phyloP scores from a whole-genome alignment of 2,113 vertebrate species.

The Patagioenas fasciata region DNA sequence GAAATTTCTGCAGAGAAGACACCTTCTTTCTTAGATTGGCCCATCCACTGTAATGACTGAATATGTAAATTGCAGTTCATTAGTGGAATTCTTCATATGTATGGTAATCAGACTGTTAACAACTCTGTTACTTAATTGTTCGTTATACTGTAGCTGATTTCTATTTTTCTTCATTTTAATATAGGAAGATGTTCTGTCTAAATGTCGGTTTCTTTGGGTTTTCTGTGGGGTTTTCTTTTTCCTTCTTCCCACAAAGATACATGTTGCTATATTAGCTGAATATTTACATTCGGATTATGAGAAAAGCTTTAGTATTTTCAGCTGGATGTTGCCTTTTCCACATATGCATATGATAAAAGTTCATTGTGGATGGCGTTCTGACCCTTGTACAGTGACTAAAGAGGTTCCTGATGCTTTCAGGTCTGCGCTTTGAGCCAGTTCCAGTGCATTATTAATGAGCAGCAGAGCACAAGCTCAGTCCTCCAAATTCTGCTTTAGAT shows the following conservation, averaged over 20 bases:
- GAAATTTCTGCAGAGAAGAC: conserved; percentile 39
- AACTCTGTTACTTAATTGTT: conserved; percentile 76
- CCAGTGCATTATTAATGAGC: background rate
- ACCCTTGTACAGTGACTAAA: background rate
- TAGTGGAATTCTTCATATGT: conserved; percentile 77
- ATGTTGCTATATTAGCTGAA: background rate
- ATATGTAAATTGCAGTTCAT: conserved; percentile 81
- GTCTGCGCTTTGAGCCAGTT: background rate
- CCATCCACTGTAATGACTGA: conserved; percentile 73
- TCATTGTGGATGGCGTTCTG: background rate
- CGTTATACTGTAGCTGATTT: conserved; percentile 68
- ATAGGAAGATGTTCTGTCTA: background rate
- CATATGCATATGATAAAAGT: background rate
- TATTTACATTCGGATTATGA: background rate
- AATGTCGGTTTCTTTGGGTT: background rate
- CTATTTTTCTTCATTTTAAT: conserved; percentile 39
- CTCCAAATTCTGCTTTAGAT: background rate
- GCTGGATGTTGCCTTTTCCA: background rate
- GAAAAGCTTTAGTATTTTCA: background rate
- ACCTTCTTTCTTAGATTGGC: conserved; percentile 60
- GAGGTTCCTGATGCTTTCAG: background rate
- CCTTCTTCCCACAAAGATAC: background rate
- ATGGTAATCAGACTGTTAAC: conserved; percentile 81
- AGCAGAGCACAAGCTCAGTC: background rate
- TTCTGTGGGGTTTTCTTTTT: fast-evolving